A percentile compares a stretch with the other conserved stretches of the same genome.
phyloP scores from a whole-genome alignment of 2,888 invertebrate species.

The Chrysomela aeneicollis region DNA sequence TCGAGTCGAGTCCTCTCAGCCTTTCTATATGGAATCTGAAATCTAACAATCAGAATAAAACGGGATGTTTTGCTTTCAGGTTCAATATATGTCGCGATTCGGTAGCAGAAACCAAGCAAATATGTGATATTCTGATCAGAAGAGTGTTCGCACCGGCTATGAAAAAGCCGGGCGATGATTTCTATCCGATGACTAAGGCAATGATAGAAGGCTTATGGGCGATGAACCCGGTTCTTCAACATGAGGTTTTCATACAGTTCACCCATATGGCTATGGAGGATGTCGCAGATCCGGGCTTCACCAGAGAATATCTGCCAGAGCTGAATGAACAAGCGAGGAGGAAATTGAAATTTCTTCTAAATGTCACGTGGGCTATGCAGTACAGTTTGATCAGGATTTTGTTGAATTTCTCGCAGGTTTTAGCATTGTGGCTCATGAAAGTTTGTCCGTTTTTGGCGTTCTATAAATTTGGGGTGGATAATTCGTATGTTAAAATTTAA shows the following conservation, averaged over 20 bases:
- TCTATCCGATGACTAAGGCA: constrained; percentile 70
- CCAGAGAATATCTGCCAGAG: not conserved
- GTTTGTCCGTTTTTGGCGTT: constrained; percentile 76
- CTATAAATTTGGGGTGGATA: constrained; percentile 49
- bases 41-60: too few species aligned
- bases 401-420: not conserved
- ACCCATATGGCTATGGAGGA: constrained; percentile 42
- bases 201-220: constrained; percentile 76
- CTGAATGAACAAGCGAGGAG: not conserved
- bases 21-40: too few species aligned
- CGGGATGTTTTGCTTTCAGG: not conserved
- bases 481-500: constrained; percentile 7
- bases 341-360: not conserved
- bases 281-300: constrained; percentile 27
- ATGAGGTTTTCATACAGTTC: constrained; percentile 65
- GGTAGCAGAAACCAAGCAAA: constrained; percentile 37
- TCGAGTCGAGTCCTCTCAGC: too few species aligned
- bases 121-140: constrained; percentile 68
- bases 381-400: not conserved
- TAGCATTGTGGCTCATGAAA: constrained; percentile 70
- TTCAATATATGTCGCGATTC: not conserved
- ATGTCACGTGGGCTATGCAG: not conserved
- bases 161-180: constrained; percentile 68
- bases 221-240: constrained; percentile 69
- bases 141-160: constrained; percentile 71